These are phyloP conservation scores for Ciconia maguari DNA, from an alignment of 2,113 vertebrate genomes.

Conservation along the genomic window DNA sequence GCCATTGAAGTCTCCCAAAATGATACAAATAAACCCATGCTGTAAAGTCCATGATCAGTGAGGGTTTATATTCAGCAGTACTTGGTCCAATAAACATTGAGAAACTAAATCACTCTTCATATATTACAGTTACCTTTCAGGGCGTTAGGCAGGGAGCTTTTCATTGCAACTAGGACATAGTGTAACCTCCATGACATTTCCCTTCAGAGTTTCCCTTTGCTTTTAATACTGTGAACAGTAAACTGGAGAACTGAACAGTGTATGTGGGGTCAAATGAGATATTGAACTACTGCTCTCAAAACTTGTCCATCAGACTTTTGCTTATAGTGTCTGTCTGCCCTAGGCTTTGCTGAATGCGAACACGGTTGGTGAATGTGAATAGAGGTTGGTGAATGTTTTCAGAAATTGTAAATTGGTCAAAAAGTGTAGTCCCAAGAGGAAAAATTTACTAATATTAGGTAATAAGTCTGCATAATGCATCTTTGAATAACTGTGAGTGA, in stretches of 20 bases:
- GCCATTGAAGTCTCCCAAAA: neutral
- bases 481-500: neutral
- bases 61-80: neutral
- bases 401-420: neutral
- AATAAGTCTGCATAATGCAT: neutral
- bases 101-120: slow-evolving; percentile 11
- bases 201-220: neutral
- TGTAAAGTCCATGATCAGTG: slow-evolving; percentile 1
- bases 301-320: neutral
- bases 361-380: fast-evolving
- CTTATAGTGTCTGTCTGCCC: neutral
- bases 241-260: neutral
- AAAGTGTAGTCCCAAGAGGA: neutral
- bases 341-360: neutral
- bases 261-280: neutral
- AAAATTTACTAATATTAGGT: neutral
- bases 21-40: neutral
- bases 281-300: neutral
- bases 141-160: neutral
- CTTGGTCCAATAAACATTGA: neutral
- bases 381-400: neutral
- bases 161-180: neutral
- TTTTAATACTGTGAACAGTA: neutral
- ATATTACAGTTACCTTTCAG: neutral
- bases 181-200: neutral